Percentiles rank a stretch among this genome's conserved stretches.
Conservation (phyloP, 2,113 vertebrate species). For the Sclerurus mexicanus region DNA sequence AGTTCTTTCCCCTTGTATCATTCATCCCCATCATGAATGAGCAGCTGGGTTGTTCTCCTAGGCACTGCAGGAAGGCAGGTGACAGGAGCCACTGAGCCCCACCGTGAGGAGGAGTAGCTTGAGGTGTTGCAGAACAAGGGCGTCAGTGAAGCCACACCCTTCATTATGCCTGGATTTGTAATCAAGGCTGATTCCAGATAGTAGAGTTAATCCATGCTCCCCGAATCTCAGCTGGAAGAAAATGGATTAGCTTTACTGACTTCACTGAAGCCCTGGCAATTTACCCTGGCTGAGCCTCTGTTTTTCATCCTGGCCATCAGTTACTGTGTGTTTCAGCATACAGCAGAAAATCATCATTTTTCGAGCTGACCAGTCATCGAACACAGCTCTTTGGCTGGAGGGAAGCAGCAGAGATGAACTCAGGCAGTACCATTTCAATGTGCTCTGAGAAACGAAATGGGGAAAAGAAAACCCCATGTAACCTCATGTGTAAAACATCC, state of each 20-base stretch:
- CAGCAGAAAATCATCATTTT: neutral
- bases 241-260: constrained; percentile 44
- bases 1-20: neutral
- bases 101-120: accelerated
- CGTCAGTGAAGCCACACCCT: neutral
- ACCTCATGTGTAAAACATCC: neutral
- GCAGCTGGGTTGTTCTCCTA: neutral
- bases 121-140: neutral
- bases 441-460: neutral
- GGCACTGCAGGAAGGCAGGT: neutral
- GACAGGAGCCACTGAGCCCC: neutral
- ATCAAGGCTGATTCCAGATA: constrained; percentile 13
- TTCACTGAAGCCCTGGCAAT: neutral
- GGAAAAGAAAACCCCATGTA: neutral
- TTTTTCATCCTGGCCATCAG: neutral
- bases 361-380: neutral
- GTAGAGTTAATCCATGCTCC: constrained; percentile 11
- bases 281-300: neutral
- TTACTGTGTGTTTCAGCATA: neutral
- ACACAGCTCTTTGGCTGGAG: neutral
- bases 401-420: neutral
- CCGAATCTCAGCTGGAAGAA: constrained; percentile 25
- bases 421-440: neutral
- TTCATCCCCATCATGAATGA: neutral
- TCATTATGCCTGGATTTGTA: constrained; percentile 1